These are phyloP conservation scores for Haliclona indistincta DNA, from an alignment of 37 sponge, comb jelly and placozoan species.

Conservation along the genomic window DNA sequence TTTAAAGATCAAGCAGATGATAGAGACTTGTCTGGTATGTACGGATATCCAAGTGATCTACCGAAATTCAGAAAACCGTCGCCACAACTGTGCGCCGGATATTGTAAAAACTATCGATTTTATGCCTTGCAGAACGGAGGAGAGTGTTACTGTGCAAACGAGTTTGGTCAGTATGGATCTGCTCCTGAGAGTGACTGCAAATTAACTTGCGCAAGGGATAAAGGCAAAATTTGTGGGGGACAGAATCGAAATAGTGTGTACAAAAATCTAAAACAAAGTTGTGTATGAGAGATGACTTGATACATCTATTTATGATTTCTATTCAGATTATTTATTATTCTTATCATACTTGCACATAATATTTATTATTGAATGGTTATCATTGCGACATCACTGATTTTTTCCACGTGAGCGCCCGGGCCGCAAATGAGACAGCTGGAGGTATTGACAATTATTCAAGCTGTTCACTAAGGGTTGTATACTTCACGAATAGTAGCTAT, in stretches of 20 bases:
- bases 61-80: neutral
- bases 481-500: too few relatives aligned
- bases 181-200: neutral
- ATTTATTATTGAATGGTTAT: too few relatives aligned
- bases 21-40: neutral
- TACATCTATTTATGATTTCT: too few relatives aligned
- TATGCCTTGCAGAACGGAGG: neutral
- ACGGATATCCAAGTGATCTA: neutral
- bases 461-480: too few relatives aligned
- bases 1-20: neutral
- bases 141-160: neutral
- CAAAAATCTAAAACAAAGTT: too few relatives aligned
- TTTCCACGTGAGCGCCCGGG: too few relatives aligned
- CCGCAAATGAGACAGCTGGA: too few relatives aligned
- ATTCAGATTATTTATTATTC: too few relatives aligned
- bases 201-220: constrained; percentile 11
- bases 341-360: too few relatives aligned
- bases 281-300: too few relatives aligned
- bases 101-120: neutral
- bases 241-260: constrained; percentile 20
- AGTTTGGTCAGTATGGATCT: neutral
- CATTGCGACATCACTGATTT: too few relatives aligned
- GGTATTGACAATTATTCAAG: too few relatives aligned
- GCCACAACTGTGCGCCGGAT: neutral
- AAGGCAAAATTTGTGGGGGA: constrained; percentile 17